Percentiles rank a stretch among this genome's conserved stretches.
Evolutionary conservation across 2,888 invertebrate species (phyloP).

Genomic region (Troides oblongomaculatus): DNA sequence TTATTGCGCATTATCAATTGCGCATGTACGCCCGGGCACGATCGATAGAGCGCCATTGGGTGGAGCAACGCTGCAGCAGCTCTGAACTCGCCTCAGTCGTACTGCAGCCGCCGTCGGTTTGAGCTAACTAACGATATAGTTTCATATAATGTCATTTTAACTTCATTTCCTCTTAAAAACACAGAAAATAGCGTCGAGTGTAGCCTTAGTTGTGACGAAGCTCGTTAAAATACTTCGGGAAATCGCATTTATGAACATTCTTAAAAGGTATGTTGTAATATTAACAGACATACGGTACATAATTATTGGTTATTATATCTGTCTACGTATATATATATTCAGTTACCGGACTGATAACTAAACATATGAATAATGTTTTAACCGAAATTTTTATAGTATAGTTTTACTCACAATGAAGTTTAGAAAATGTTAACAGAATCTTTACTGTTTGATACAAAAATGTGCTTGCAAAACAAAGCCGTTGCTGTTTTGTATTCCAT

Average conservation of each 20-base stretch:
- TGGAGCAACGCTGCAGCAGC: neutral
- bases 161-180: neutral
- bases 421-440: no score
- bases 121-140: neutral
- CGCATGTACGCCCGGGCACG: neutral
- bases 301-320: no score
- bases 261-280: neutral
- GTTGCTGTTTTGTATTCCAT: no score
- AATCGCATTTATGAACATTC: neutral
- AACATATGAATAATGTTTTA: no score
- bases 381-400: no score
- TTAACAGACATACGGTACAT: neutral
- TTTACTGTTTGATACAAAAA: no score
- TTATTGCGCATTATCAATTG: neutral
- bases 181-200: neutral
- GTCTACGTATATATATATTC: no score
- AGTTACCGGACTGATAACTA: no score
- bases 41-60: neutral
- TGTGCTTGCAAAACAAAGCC: no score
- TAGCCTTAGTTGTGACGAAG: neutral
- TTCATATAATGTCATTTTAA: neutral
- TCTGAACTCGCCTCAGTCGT: neutral
- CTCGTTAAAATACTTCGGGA: neutral
- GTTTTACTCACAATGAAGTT: no score
- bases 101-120: neutral